Evolutionary conservation across 2,888 invertebrate genomes (phyloP).

Genomic region (Hypena proboscidalis): DNA sequence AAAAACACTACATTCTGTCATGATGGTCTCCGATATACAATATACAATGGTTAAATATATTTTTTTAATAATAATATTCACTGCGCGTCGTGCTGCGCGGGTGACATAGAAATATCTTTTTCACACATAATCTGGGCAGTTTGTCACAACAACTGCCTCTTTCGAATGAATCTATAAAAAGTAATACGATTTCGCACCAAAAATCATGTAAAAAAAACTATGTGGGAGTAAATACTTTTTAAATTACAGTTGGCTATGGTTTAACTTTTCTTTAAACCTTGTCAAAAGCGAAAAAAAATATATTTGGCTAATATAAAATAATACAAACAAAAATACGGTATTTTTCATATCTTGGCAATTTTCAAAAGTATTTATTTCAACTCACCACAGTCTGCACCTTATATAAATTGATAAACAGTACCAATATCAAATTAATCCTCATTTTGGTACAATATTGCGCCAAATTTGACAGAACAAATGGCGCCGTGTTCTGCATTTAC

Average conservation of each 20-base stretch:
- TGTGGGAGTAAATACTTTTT: conserved; percentile 16
- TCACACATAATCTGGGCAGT: conserved; percentile 51
- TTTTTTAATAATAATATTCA: conserved; percentile 41
- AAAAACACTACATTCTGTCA: conserved; percentile 61
- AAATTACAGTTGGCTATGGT: too few species aligned
- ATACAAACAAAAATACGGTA: too few species aligned
- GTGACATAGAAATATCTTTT: conserved; percentile 25
- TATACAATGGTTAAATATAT: conserved; percentile 64
- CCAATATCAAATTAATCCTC: conserved; percentile 10
- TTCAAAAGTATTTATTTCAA: conserved; percentile 11
- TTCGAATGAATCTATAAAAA: conserved; percentile 59
- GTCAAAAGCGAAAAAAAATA: too few species aligned
- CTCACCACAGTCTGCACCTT: background rate
- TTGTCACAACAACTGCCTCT: conserved; percentile 64
- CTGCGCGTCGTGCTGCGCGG: conserved; percentile 39
- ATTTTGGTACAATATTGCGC: conserved; percentile 33
- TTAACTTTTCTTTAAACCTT: too few species aligned
- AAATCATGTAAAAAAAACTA: conserved; percentile 16
- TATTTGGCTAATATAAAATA: too few species aligned
- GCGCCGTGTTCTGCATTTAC: conserved; percentile 14
- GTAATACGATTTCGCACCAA: conserved; percentile 24
- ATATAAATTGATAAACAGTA: conserved; percentile 9
- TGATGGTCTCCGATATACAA: conserved; percentile 73
- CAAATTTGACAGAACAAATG: conserved; percentile 16
- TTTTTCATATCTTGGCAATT: too few species aligned